Base-by-base conservation (phyloP, 2,888 invertebrate genomes). In the Flabesymbios commensalis region DNA sequence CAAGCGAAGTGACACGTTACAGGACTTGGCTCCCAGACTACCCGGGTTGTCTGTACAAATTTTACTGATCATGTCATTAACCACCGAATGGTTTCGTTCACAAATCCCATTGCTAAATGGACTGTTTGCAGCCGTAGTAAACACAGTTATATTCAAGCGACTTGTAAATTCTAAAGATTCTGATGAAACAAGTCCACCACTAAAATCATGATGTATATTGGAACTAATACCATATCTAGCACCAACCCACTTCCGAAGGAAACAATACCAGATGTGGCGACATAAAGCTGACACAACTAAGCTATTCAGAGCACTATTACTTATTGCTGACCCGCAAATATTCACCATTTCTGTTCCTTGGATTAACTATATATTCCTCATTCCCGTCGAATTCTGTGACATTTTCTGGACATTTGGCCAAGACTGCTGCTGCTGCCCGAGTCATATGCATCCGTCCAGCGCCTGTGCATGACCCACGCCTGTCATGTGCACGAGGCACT, bases 211-310 rank as follows among this genome's bases (percentile, higher is more conserved):
- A 33, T 67, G 22, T 1, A 70, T 10, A 1, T 57, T 24, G 17
- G 57, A 53, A 68, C 68, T 68, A 3, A 67, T 56, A 4, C 63
- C 67, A 65, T 59, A 68, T 14, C 39, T 32, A 24, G 51, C 29
- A n/a, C n/a, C n/a, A 10, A 68, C 36, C 70, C 70, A 70, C 22
- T 60, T 0, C 36, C 32, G 66, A 65, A 67, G 61, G 24, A 69
- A n/a, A 0, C 31, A 47, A 31, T 70, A n/a, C n/a, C n/a, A n/a
- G n/a, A n/a, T n/a, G n/a, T n/a, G n/a, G n/a, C n/a, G n/a, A n/a
- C n/a, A n/a, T n/a, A n/a, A n/a, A n/a, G n/a, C n/a, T n/a, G n/a
- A n/a, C n/a, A n/a, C n/a, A n/a, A n/a, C n/a, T n/a, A n/a, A n/a
- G n/a, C n/a, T n/a, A n/a, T n/a, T n/a, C n/a, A n/a, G n/a, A n/a